phyloP scores from a whole-genome alignment of 2,888 invertebrate species.

The Patella ulyssiponensis region DNA sequence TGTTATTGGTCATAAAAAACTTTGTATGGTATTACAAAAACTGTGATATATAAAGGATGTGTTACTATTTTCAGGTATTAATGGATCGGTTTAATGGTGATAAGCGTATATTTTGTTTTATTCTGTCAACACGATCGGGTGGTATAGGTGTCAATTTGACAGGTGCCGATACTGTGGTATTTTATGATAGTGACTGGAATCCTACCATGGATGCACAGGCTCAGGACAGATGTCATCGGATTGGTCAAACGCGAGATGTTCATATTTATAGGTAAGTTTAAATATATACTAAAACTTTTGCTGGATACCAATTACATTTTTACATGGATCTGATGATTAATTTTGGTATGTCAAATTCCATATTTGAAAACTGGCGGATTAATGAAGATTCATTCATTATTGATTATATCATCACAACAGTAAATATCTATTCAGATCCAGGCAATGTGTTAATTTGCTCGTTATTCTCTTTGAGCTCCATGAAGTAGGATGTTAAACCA shows the following conservation, averaged over 20 bases:
- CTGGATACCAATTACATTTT: background rate
- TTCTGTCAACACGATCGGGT: constrained; percentile 96
- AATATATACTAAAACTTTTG: background rate
- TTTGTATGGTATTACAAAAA: background rate
- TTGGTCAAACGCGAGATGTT: constrained; percentile 99
- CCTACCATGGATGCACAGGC: constrained; percentile 98
- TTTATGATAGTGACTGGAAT: constrained; percentile 99
- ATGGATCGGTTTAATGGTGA: constrained; percentile 99
- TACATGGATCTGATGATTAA: constrained; percentile 1
- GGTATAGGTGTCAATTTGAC: constrained; percentile 98
- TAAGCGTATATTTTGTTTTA: constrained; percentile 94
- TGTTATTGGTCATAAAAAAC: too few relatives aligned
- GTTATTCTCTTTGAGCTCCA: too few relatives aligned
- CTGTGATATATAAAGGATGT: background rate
- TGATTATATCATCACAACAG: too few relatives aligned
- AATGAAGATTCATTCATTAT: background rate
- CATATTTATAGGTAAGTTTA: constrained; percentile 87
- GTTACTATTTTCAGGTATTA: constrained; percentile 76
- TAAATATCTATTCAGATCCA: too few relatives aligned
- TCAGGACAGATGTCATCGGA: constrained; percentile 87
- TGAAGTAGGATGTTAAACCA: too few relatives aligned
- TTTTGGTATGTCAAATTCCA: background rate
- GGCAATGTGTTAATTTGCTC: too few relatives aligned
- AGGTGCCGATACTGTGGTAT: constrained; percentile 98
- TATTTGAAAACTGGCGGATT: constrained; percentile 12